Conservation (phyloP, 1,140 invertebrate genomes). For the Chionoecetes opilio region DNA sequence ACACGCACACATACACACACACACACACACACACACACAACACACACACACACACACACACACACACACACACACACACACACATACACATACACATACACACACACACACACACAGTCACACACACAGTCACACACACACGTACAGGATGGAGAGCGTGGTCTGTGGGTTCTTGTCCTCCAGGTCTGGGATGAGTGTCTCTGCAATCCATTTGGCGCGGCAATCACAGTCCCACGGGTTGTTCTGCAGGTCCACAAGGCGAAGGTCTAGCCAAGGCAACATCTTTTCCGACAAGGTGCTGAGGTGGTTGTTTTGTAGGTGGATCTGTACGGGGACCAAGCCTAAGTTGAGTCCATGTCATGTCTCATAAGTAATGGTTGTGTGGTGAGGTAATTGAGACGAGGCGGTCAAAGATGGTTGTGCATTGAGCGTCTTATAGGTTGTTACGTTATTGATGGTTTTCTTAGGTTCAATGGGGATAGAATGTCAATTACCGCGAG, state of each 20-base stretch:
- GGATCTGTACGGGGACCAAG: conserved; percentile 22
- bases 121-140: neutral
- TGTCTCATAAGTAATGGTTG: neutral
- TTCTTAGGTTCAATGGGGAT: too few species aligned
- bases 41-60: too few species aligned
- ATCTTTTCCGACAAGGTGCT: conserved; percentile 47
- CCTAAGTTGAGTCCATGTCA: neutral
- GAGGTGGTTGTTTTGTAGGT: conserved; percentile 74
- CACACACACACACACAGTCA: neutral
- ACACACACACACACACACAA: neutral
- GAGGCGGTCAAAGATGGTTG: neutral
- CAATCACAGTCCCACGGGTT: conserved; percentile 81
- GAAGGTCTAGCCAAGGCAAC: conserved; percentile 65
- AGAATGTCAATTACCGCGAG: too few species aligned
- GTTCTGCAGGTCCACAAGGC: conserved; percentile 71
- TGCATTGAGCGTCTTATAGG: too few species aligned
- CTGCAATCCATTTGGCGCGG: conserved; percentile 71
- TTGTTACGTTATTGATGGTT: too few species aligned
- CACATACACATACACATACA: too few species aligned
- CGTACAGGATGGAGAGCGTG: conserved; percentile 66
- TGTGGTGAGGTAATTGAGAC: neutral
- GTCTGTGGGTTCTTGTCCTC: conserved; percentile 64
- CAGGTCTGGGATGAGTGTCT: conserved; percentile 64
- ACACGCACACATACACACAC: neutral
- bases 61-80: too few species aligned